Evolutionary conservation across 2,113 vertebrate species (phyloP), one percentile per base, ranked within the genome.

Genomic region (Centrocercus urophasianus): DNA sequence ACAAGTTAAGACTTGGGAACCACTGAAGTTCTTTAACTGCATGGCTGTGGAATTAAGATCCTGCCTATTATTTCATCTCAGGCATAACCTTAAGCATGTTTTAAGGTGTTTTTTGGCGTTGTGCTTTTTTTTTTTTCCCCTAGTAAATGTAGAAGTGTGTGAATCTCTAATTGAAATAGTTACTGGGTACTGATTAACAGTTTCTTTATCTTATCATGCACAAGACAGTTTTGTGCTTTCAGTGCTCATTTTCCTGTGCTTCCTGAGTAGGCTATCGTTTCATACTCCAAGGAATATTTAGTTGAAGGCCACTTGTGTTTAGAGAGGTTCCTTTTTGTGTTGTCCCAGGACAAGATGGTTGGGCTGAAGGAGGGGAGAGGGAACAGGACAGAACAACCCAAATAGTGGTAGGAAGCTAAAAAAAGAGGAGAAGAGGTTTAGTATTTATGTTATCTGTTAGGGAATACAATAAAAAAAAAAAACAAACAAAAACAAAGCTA

Each of bases 321-420:
- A 28, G 21, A 45, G 12, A 61, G 32, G 34, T 36, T n/a, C 10
- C 38, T 38, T 38, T 8, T 36, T 71, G 2, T 27, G 10, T n/a
- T 75, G 2, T 30, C 10, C 1, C 14, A 74, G 17, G 12, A 38
- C 4, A 32, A 50, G 9, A 19, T 0, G 1, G 4, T n/a, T 6
- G 8, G 5, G 14, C 25, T 54, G 52, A 54, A 54, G 25, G 14
- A 13, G 25, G 27, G 27, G 21, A 38, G 11, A 17, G 28, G 11
- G 17, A 13, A 21, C 48, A 50, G 13, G 25, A 54, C 52, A 28
- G 4, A 13, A 8, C 43, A 19, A 7, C 11, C 43, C 11, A n/a
- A n/a, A 28, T 5, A 60, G 22, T 3, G 32, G 57, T 24, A 71
- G 67, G 66, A 8, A 20, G 40, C 13, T 15, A 42, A 43, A 32